A percentile compares a stretch with the other conserved stretches of the same genome.
These are phyloP conservation scores for Mesitornis unicolor DNA, from an alignment of 2,113 vertebrate species.

Conservation along the genomic window DNA sequence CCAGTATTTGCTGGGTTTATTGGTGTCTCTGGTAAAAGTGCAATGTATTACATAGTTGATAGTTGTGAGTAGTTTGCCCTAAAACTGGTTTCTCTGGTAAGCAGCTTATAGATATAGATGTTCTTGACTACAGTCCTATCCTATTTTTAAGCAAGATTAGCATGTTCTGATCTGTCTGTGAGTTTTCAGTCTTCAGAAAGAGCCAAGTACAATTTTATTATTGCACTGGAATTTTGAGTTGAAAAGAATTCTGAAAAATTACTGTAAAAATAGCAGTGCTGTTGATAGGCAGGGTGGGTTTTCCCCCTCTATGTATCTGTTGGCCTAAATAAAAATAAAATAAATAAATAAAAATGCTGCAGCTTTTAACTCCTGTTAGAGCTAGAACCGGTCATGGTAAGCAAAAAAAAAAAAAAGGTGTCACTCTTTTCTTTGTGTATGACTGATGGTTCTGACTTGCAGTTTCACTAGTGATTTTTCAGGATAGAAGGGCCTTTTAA, in stretches of 20 bases:
- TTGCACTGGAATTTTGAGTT: not conserved
- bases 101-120: not conserved
- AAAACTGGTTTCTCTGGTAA: not conserved
- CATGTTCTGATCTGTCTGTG: not conserved
- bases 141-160: not conserved
- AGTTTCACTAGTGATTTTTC: not conserved
- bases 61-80: accelerated
- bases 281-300: not conserved
- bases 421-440: not conserved
- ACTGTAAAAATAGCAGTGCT: not conserved
- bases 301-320: not conserved
- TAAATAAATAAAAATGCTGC: not conserved
- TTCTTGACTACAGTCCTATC: not conserved
- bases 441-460: not conserved
- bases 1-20: not conserved
- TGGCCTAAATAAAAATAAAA: not conserved
- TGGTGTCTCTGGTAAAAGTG: not conserved
- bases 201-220: not conserved
- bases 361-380: not conserved
- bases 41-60: not conserved
- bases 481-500: not conserved
- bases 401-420: not conserved
- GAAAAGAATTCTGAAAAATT: not conserved
- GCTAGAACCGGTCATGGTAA: not conserved
- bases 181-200: not conserved